Evolutionary conservation across 1,140 invertebrate genomes (phyloP), one percentile per base, ranked within the genome.

Genomic region (Drosophila yakuba): DNA sequence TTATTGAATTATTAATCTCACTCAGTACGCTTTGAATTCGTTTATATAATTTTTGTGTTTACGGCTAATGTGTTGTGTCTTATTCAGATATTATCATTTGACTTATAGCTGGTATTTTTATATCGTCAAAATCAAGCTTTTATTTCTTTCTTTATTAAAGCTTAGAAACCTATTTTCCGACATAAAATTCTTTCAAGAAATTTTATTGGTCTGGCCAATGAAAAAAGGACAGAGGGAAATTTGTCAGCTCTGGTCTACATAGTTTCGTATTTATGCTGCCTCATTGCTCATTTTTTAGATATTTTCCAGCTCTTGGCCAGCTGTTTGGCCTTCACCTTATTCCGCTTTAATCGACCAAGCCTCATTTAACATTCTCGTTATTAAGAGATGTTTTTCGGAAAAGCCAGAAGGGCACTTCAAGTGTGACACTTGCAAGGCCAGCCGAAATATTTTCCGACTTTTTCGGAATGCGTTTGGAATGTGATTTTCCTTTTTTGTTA

Each of bases 291-390:
- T 63, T 14, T 51, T 39, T 56, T 36, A 43, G 69, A 74, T 43
- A 74, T 55, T 64, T 54, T 74, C 71, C 43, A 71, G 36, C 68
- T 23, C 41, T 67, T 76, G 73, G 44, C 74, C 74, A 77, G 74
- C 73, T 77, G 57, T 32, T 44, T 39, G 74, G 52, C 74, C 74
- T 77, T 77, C 74, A 69, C 73, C 74, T 77, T 77, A 77, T 77
- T 77, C 28, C 36, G 67, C 39, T 61, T 69, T 77, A 77, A 77
- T 77, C 76, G 74, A 77, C 74, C 74, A 77, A 77, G 36, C 43
- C 4, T 36, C 47, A 78, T 35, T 63, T 71, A 39, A 52, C 43
- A 57, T 43, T 58, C 28, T 38, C 23, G 36, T 59, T 56, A 68
- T 76, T 55, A 76, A 55, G 62, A 67, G 55, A 58, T 75, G 47